Evolutionary conservation across 2,888 invertebrate genomes (phyloP), one percentile per base, ranked within the genome.

Genomic region (Pharmacophagus antenor): DNA sequence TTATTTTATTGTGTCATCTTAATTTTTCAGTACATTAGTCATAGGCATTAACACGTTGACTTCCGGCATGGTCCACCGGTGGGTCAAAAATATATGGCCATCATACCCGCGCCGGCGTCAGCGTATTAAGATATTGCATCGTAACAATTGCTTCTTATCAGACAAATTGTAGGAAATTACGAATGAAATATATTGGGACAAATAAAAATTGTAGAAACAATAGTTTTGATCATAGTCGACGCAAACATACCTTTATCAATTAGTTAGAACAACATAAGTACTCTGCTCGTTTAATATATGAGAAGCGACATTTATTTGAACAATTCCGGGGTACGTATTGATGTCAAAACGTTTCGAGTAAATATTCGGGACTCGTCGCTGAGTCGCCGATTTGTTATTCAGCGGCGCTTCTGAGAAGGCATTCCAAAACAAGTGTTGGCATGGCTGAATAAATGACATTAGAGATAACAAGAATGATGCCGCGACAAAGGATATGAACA

Each of bases 331-430:
- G 18, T 44, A 44, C 17, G 25, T 37, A 20, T 27, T 20, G 25
- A 42, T 22, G 12, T 20, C 12, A 20, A 56, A 50, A 42, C 31
- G n/a, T 37, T 58, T 58, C 52, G 18, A 21, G 50, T 58, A n/a
- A 42, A 42, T 47, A 53, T 59, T 62, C 50, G 18, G 48, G 47
- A 51, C 63, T 50, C 63, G 54, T 62, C 49, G 58, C 54, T 48
- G 44, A 23, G 37, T 44, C 46, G 15, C 41, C 56, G n/a, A 51
- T 31, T 63, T 63, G 50, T 53, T 63, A 63, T 63, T 63, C 63
- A 48, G 42, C 25, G 51, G 20, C 42, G 52, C 25, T 52, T 52
- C 52, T 46, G 37, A 41, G 47, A 60, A 63, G 47, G 51, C 47
- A 63, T 63, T 63, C 51, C 51, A 51, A 56, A 59, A 60, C 56